Evolutionary conservation across 2,888 invertebrate species (phyloP).

Genomic region (Crepidodera aurea): DNA sequence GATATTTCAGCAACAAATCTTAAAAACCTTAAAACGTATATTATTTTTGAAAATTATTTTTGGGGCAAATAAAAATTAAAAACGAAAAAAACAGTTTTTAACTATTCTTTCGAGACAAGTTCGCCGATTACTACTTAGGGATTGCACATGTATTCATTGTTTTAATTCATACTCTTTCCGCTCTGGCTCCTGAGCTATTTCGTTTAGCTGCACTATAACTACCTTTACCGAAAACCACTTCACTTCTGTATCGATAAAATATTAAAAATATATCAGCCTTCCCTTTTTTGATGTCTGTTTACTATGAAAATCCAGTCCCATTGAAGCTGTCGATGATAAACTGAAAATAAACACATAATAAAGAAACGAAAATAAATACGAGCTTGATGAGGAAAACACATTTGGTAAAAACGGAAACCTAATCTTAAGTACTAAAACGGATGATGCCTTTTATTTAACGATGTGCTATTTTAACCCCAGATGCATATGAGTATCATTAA

Average conservation of each 20-base stretch:
- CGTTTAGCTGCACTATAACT: too few relatives aligned
- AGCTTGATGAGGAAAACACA: constrained; percentile 17
- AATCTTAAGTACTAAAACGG: constrained; percentile 14
- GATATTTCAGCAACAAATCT: too few relatives aligned
- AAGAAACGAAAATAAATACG: constrained; percentile 31
- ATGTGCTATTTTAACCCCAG: constrained; percentile 9
- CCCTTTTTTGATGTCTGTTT: constrained; percentile 18
- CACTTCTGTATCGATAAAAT: constrained; percentile 11
- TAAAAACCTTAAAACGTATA: too few relatives aligned
- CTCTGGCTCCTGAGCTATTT: too few relatives aligned
- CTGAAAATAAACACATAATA: constrained; percentile 37
- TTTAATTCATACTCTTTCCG: too few relatives aligned
- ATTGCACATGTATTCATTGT: too few relatives aligned
- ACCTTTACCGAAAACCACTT: background rate
- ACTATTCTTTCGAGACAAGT: too few relatives aligned
- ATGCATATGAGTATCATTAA: constrained; percentile 8
- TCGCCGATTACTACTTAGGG: too few relatives aligned
- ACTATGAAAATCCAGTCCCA: constrained; percentile 11
- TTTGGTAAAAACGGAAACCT: constrained; percentile 7
- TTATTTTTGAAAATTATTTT: too few relatives aligned
- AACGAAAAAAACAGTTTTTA: too few relatives aligned
- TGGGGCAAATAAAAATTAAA: too few relatives aligned
- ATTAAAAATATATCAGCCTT: constrained; percentile 25
- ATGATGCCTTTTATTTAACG: constrained; percentile 16
- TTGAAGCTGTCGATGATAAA: constrained; percentile 30